Evolutionary conservation across 1,140 invertebrate species (phyloP).

Genomic region (Brachionus plicatilis): DNA sequence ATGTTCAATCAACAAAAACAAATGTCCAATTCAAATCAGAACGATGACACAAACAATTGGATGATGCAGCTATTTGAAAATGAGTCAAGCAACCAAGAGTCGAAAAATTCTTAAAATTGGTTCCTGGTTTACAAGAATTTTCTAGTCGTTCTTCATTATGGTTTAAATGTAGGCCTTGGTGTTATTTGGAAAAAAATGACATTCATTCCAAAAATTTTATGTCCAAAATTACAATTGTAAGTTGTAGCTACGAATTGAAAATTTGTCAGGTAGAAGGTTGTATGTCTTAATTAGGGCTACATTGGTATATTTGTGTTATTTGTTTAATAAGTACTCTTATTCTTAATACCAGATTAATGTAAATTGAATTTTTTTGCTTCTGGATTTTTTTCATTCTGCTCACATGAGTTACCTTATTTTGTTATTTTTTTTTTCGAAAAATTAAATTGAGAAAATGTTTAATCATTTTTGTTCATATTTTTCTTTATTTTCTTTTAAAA

Average conservation of each 20-base stretch:
- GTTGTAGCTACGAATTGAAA: neutral
- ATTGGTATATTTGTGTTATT: neutral
- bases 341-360: neutral
- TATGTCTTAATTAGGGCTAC: neutral
- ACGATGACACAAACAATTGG: neutral
- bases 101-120: neutral
- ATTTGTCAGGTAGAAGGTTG: neutral
- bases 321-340: neutral
- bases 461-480: neutral
- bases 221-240: neutral
- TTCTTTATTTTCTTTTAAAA: neutral
- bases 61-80: conserved; percentile 18
- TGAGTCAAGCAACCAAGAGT: conserved; percentile 6
- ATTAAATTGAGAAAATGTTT: neutral
- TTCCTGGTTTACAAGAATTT: neutral
- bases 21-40: neutral
- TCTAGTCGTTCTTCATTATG: neutral
- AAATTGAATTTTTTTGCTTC: neutral
- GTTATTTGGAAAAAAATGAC: neutral
- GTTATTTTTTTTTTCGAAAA: neutral
- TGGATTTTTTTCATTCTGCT: neutral
- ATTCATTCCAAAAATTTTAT: neutral
- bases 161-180: neutral
- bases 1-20: neutral
- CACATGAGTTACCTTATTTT: neutral